phyloP scores from a whole-genome alignment of 2,888 invertebrate species.

The Tanytarsus gracilentus region DNA sequence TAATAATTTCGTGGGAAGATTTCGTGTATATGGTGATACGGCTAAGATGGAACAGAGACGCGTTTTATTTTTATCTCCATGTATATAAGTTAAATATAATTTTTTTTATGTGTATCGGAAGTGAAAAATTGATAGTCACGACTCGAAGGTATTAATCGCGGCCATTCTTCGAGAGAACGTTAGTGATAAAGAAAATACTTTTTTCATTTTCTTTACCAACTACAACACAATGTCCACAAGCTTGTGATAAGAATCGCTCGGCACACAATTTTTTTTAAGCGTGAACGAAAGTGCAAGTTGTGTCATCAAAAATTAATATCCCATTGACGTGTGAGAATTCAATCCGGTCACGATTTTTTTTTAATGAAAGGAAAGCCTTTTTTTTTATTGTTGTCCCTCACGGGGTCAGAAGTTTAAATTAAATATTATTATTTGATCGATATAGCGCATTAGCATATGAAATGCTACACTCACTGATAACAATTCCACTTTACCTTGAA shows the following conservation, averaged over 20 bases:
- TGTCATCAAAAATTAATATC: too few relatives aligned
- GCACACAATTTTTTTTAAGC: too few relatives aligned
- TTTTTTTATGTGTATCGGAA: neutral
- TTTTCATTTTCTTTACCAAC: too few relatives aligned
- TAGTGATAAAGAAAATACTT: too few relatives aligned
- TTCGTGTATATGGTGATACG: neutral
- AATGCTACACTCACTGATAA: neutral
- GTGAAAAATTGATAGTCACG: neutral
- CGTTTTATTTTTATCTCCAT: neutral
- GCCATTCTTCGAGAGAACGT: too few relatives aligned
- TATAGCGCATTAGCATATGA: neutral
- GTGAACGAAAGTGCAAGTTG: too few relatives aligned
- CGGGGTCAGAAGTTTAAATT: neutral
- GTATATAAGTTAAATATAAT: neutral
- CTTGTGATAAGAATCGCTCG: too few relatives aligned
- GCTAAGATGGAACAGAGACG: neutral
- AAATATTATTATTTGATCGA: neutral
- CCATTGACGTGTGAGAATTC: too few relatives aligned
- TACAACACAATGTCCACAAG: too few relatives aligned
- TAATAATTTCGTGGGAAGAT: neutral
- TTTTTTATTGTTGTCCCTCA: too few relatives aligned
- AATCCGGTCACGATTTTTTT: too few relatives aligned
- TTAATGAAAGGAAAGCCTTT: neutral
- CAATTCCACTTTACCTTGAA: neutral
- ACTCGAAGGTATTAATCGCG: too few relatives aligned